phyloP scores from a whole-genome alignment of 2,888 invertebrate species.

The Epistrophe eligans region DNA sequence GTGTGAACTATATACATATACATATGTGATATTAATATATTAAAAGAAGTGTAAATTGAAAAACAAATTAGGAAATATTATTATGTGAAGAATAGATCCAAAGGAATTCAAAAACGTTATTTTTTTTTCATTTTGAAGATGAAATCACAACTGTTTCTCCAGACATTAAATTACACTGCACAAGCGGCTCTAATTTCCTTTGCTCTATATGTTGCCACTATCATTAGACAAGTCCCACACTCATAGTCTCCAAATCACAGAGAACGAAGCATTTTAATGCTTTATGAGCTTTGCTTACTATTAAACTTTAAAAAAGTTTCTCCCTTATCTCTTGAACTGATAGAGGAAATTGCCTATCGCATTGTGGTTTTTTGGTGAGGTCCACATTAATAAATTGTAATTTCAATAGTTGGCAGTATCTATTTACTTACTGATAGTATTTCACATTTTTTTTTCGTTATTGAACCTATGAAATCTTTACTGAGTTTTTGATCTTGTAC shows the following conservation, averaged over 20 bases:
- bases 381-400: constrained; percentile 13
- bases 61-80: no score
- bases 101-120: no score
- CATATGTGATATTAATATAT: no score
- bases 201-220: constrained; percentile 38
- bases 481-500: constrained; percentile 1
- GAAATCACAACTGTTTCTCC: background rate
- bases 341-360: constrained; percentile 41
- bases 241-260: constrained; percentile 1
- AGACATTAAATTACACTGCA: constrained; percentile 46
- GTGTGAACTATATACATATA: no score
- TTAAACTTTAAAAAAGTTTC: constrained; percentile 21
- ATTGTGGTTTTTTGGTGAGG: constrained; percentile 33
- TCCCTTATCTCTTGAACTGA: constrained; percentile 68
- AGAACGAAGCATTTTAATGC: constrained; percentile 22
- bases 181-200: constrained; percentile 47
- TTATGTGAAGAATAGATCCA: no score
- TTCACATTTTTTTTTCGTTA: background rate
- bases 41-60: no score
- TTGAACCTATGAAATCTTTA: background rate
- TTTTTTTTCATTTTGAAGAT: no score
- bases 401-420: background rate
- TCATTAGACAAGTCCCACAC: constrained; percentile 42
- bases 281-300: constrained; percentile 41
- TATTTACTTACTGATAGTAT: background rate